Base-by-base conservation (phyloP, 2,113 vertebrate species). In the Neodon shergylaensis region DNA sequence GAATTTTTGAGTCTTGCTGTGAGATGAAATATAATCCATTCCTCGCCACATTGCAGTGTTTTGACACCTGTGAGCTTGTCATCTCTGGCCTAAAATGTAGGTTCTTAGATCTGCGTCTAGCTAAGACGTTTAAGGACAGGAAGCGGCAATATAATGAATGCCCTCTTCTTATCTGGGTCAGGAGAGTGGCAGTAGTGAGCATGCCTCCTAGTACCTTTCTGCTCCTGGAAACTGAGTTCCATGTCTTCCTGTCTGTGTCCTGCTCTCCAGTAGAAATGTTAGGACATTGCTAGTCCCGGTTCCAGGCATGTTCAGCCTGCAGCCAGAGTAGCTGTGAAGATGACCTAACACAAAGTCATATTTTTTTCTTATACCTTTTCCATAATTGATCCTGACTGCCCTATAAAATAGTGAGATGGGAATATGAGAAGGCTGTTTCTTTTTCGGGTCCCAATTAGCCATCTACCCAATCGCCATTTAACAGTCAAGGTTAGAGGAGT, bases 371-470 rank as follows among this genome's bases (percentile, higher is more conserved):
- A 7, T 8, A 70, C 81, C 77, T 78, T 73, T 83, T 52, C 31
- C 86, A 4, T 88, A 87, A 83, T 36, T 94, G 17, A n/a, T n/a
- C 36, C 79, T 66, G 44, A 91, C 84, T 88, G 76, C 76, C 39
- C 74, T 92, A 33, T 94, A 94, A 97, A 92, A 70, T 61, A 89
- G 76, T 96, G 94, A 90, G 93, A 94, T 86, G 87, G 12, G 42
- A 89, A 49, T 94, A 66, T 58, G 82, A 81, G 58, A 91, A 88
- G 28, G 8, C 92, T 94, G 28, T 95, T 96, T 96, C 21, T 31
- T 92, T 93, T 76, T 13, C 49, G 68, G 92, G 26, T 1, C 54
- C 49, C 94, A 88, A 96, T 92, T 92, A 96, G 26, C 90, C 44
- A 82, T 72, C 78, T 68, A 72, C 28, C 66, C 61, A 95, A 85